A percentile compares a stretch with the other conserved stretches of the same genome.
These are phyloP conservation scores for Diploptera punctata DNA, from an alignment of 2,888 invertebrate genomes.

Conservation along the genomic window DNA sequence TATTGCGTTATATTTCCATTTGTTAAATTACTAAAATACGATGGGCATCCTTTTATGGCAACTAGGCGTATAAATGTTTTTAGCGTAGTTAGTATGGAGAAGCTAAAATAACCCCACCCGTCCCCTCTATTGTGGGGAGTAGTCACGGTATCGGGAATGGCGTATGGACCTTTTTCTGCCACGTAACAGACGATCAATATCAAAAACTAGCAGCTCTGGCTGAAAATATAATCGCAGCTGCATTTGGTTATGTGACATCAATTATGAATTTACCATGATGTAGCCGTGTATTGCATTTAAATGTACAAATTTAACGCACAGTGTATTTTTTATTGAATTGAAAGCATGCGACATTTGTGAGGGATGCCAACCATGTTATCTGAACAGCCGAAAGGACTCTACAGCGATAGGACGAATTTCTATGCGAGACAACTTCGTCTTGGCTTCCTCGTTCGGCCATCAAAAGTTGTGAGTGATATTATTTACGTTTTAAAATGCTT, in stretches of 20 bases:
- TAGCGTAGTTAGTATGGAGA: conserved; percentile 12
- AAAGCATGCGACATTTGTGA: neutral
- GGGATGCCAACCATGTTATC: conserved; percentile 29
- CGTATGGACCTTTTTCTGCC: conserved; percentile 40
- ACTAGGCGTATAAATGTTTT: neutral
- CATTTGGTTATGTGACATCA: neutral
- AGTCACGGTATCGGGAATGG: conserved; percentile 32
- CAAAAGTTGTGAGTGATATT: conserved; percentile 41
- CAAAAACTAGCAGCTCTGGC: neutral
- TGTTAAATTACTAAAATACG: neutral
- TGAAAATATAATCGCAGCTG: neutral
- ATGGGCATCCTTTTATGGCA: neutral
- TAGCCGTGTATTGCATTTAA: neutral
- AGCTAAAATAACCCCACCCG: conserved; percentile 44
- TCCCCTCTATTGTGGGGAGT: conserved; percentile 36
- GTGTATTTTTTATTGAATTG: neutral
- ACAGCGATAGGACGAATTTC: conserved; percentile 41
- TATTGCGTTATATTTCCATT: neutral
- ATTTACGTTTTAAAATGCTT: conserved; percentile 11
- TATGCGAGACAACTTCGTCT: conserved; percentile 43
- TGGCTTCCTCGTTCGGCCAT: conserved; percentile 44
- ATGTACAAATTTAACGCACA: neutral
- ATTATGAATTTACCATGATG: neutral
- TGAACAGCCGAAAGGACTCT: conserved; percentile 40
- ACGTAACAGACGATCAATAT: conserved; percentile 44